Evolutionary conservation across 2,113 vertebrate genomes (phyloP).

Genomic region (Entomyzon cyanotis): DNA sequence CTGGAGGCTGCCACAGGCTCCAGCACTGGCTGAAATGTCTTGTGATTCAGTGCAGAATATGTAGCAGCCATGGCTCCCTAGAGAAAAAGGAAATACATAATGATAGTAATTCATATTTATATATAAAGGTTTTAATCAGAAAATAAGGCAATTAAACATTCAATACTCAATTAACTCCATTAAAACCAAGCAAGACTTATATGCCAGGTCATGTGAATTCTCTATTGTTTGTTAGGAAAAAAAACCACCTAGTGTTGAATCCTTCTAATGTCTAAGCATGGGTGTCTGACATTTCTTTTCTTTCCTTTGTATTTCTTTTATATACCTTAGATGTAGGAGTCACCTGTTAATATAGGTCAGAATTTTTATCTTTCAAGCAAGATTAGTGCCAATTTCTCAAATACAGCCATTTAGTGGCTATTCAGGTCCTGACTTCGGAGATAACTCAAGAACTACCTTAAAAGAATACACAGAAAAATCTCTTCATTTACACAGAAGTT

Average conservation of each 20-base stretch:
- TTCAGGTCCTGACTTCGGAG: background rate
- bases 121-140: background rate
- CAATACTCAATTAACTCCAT: background rate
- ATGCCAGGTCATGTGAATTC: background rate
- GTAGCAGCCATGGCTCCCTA: slow-evolving; percentile 93
- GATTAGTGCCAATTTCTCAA: background rate
- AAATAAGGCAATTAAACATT: background rate
- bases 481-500: background rate
- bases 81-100: background rate
- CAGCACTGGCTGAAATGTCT: slow-evolving; percentile 91
- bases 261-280: background rate
- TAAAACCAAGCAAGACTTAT: background rate
- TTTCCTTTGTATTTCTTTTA: background rate
- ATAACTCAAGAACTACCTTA: background rate
- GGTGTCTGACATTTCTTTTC: background rate
- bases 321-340: background rate
- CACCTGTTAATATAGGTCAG: background rate
- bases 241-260: background rate
- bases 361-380: background rate
- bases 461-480: background rate
- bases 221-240: background rate
- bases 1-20: slow-evolving; percentile 96
- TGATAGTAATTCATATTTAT: background rate
- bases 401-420: background rate
- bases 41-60: slow-evolving; percentile 91